These are phyloP conservation scores for Leucoraja ocellata DNA, from an alignment of 2,797 vertebrate species.

Conservation along the genomic window DNA sequence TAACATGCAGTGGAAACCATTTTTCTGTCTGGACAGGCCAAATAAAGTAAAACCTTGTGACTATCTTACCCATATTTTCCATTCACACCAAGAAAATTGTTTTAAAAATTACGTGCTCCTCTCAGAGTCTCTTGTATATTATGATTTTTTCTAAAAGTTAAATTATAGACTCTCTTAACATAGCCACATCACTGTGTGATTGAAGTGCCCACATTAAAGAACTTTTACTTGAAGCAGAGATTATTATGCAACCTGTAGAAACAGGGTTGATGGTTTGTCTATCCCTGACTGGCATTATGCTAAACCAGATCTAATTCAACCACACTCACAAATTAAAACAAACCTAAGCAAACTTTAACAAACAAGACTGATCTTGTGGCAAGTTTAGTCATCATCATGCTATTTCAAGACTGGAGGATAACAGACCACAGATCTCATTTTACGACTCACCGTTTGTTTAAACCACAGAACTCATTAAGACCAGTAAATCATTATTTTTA, in stretches of 20 bases:
- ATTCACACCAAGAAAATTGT: not conserved
- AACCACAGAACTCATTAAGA: conserved; percentile 22
- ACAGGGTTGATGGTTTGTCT: not conserved
- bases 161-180: not conserved
- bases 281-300: not conserved
- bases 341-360: not conserved
- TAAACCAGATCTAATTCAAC: not conserved
- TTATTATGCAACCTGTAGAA: not conserved
- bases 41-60: not conserved
- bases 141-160: too few species aligned
- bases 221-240: not conserved
- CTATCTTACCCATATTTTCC: not conserved
- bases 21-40: not conserved
- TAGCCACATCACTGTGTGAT: not conserved
- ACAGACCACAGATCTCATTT: conserved; percentile 19
- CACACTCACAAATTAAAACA: not conserved
- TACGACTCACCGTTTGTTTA: not conserved
- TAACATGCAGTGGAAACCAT: too few species aligned
- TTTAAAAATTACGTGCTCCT: not conserved
- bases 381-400: not conserved
- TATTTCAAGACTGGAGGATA: not conserved
- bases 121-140: not conserved
- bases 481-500: conserved; percentile 22
- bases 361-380: not conserved
- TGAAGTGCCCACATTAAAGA: not conserved